phyloP scores from a whole-genome alignment of 2,113 vertebrate species.

The Lycaon pictus region DNA sequence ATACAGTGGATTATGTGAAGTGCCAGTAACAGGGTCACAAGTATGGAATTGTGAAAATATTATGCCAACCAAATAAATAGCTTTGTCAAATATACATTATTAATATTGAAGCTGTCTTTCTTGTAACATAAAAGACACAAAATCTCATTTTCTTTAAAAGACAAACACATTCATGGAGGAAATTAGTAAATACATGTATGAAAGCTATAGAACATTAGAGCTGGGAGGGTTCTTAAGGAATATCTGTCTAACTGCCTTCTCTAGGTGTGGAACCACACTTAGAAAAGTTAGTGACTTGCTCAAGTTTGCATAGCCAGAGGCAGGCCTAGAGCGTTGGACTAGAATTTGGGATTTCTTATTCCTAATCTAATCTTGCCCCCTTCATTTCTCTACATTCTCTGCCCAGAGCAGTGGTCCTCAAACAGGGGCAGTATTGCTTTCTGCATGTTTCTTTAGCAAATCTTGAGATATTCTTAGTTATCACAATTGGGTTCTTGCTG shows the following conservation, averaged over 20 bases:
- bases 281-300: neutral
- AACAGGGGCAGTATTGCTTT: neutral
- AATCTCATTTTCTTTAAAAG: conserved; percentile 29
- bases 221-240: neutral
- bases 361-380: rapidly evolving
- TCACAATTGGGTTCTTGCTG: neutral
- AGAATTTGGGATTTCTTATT: neutral
- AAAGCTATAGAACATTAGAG: neutral
- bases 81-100: neutral
- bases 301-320: neutral
- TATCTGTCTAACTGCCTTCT: neutral
- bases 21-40: neutral
- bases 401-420: neutral
- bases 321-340: neutral
- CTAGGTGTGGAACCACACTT: neutral
- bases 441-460: neutral
- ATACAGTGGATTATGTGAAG: neutral
- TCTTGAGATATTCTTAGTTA: neutral
- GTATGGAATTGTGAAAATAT: neutral
- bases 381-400: neutral
- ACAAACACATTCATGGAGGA: neutral
- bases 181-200: neutral
- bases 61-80: neutral
- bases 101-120: neutral
- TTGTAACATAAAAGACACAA: neutral